These are phyloP conservation scores for Macrostomum lignano DNA, from an alignment of 1,140 invertebrate genomes.

Conservation along the genomic window DNA sequence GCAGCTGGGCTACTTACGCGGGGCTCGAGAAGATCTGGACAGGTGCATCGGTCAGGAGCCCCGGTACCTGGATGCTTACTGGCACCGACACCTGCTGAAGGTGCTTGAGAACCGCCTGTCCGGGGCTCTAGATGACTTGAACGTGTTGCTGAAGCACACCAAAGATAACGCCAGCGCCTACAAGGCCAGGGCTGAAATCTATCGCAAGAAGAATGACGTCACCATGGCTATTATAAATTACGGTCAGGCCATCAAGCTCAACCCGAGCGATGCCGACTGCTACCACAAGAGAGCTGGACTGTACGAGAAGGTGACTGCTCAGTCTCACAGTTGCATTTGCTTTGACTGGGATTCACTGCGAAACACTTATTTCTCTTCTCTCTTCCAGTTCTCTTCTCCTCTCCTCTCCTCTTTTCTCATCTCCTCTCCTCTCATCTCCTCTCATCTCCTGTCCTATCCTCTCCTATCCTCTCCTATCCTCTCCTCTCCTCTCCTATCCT, in stretches of 20 bases:
- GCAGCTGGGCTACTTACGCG: conserved; percentile 15
- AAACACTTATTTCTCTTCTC: too few species aligned
- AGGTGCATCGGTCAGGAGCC: conserved; percentile 19
- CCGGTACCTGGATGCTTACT: conserved; percentile 21
- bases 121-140: conserved; percentile 20
- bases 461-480: too few species aligned
- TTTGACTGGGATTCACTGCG: too few species aligned
- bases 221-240: conserved; percentile 24
- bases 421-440: too few species aligned
- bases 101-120: conserved; percentile 19
- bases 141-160: conserved; percentile 20
- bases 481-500: too few species aligned
- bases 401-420: too few species aligned
- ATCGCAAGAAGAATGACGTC: conserved; percentile 13
- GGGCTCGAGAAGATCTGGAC: conserved; percentile 15
- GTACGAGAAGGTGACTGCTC: conserved; percentile 17
- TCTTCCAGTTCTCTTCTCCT: too few species aligned
- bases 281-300: conserved; percentile 19
- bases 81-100: conserved; percentile 25
- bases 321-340: too few species aligned
- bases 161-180: conserved; percentile 19
- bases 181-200: conserved; percentile 22
- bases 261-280: conserved; percentile 22
- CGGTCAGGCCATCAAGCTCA: conserved; percentile 20
- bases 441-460: too few species aligned